Evolutionary conservation across 2,113 vertebrate genomes (phyloP).

Genomic region (Galeopterus variegatus): DNA sequence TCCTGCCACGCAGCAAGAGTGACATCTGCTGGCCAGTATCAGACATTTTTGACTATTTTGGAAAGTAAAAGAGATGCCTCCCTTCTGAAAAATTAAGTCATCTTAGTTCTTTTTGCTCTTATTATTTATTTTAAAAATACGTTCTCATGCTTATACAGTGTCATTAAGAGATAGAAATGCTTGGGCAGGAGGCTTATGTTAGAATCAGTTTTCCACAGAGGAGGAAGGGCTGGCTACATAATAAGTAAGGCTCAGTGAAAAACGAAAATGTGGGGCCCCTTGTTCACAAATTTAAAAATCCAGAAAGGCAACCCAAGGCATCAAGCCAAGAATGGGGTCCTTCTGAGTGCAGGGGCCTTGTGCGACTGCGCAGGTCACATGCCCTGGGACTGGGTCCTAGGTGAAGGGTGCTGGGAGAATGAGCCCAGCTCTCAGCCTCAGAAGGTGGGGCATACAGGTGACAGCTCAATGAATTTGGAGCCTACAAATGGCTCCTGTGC

Average conservation of each 20-base stretch:
- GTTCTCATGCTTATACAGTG: background rate
- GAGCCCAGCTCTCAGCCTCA: background rate
- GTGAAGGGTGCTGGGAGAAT: background rate
- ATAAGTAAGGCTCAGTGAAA: background rate
- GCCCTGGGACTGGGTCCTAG: background rate
- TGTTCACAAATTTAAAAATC: background rate
- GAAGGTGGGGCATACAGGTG: background rate
- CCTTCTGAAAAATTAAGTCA: slow-evolving; percentile 9
- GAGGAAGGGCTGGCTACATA: background rate
- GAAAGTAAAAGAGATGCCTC: background rate
- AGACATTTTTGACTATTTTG: background rate
- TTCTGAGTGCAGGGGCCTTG: background rate
- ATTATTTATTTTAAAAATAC: slow-evolving; percentile 13
- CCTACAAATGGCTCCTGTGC: background rate
- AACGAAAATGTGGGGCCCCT: background rate
- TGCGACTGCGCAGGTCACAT: background rate
- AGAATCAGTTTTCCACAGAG: background rate
- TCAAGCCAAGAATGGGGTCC: background rate
- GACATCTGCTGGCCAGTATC: slow-evolving; percentile 83
- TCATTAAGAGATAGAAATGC: background rate
- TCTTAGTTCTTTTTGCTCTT: background rate
- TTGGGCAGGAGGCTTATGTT: background rate
- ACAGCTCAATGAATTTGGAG: background rate
- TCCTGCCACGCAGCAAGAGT: slow-evolving; percentile 47
- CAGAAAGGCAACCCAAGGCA: background rate